Evolutionary conservation across 2,113 vertebrate species (phyloP).

Genomic region (Nansenia antarctica): DNA sequence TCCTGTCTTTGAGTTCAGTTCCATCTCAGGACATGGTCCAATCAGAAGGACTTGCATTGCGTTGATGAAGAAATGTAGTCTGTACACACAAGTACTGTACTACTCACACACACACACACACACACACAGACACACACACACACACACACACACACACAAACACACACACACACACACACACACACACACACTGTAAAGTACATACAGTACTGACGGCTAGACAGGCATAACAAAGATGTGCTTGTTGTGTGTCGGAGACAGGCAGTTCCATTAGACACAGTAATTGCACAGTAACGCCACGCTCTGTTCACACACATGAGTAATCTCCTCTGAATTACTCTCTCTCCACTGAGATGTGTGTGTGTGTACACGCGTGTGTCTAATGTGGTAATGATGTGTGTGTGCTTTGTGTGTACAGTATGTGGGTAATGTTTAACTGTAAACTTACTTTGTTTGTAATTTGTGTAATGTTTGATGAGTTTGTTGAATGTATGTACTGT

Average conservation of each 20-base stretch:
- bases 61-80: neutral
- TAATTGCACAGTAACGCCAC: slow-evolving; percentile 77
- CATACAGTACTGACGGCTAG: neutral
- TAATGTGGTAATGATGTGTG: neutral
- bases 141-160: too few relatives aligned
- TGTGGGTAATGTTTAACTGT: neutral
- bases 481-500: neutral
- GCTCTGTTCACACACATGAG: slow-evolving; percentile 56
- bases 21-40: too few relatives aligned
- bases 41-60: neutral
- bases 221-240: neutral
- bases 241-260: slow-evolving; percentile 3
- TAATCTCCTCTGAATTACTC: neutral
- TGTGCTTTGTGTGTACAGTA: neutral
- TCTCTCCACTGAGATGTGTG: too few relatives aligned
- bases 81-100: neutral
- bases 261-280: neutral
- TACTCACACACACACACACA: too few relatives aligned
- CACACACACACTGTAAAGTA: neutral
- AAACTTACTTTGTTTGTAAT: neutral
- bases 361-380: neutral
- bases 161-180: too few relatives aligned
- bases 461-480: neutral
- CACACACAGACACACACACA: slow-evolving; percentile 9
- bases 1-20: too few relatives aligned